phyloP scores from a whole-genome alignment of 2,888 invertebrate genomes.

The Tenthredo amoena region DNA sequence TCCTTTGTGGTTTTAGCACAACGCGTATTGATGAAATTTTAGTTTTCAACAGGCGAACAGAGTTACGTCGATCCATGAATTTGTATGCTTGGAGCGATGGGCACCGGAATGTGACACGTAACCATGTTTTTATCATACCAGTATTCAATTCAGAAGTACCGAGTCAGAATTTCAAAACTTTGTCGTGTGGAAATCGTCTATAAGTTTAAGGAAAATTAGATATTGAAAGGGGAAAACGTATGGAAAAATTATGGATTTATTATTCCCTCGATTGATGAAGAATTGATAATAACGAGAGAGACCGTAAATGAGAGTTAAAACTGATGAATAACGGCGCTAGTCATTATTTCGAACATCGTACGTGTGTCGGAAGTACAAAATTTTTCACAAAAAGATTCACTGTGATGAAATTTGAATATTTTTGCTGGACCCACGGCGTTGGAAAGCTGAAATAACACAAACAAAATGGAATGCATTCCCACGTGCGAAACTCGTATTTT shows the following conservation, averaged over 20 bases:
- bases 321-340: neutral
- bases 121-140: slow-evolving; percentile 3
- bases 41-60: neutral
- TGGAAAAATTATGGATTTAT: neutral
- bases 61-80: neutral
- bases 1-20: neutral
- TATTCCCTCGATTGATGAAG: neutral
- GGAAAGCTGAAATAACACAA: neutral
- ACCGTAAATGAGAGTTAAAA: neutral
- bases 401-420: neutral
- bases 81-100: slow-evolving; percentile 7
- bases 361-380: neutral
- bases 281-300: neutral
- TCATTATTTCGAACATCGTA: neutral
- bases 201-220: neutral
- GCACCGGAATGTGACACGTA: neutral
- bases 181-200: neutral
- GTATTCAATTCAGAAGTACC: neutral
- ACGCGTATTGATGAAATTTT: neutral
- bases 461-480: neutral
- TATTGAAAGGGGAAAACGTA: neutral
- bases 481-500: slow-evolving; percentile 5
- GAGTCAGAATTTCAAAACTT: neutral
- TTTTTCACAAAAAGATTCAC: neutral
- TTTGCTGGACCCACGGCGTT: neutral